Conservation (phyloP, 2,113 vertebrate genomes). For the Microcebus ravelobensis region DNA sequence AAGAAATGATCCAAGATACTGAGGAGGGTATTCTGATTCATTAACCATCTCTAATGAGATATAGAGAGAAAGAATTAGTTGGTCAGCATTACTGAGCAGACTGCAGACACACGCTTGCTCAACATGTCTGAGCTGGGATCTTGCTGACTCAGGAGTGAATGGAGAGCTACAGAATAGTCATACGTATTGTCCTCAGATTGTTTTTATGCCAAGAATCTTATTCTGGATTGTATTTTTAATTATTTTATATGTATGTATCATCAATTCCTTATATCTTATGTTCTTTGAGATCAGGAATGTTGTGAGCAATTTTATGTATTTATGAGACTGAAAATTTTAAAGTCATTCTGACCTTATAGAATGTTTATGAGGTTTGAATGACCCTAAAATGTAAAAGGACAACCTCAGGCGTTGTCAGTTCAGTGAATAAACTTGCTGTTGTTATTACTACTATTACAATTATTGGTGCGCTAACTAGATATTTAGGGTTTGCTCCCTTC, state of each 20-base stretch:
- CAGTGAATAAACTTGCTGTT: not conserved
- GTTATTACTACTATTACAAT: not conserved
- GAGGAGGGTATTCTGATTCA: not conserved
- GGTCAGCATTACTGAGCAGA: not conserved
- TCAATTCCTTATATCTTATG: not conserved
- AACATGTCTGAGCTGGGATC: not conserved
- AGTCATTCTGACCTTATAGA: not conserved
- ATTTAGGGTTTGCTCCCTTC: not conserved
- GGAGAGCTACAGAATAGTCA: not conserved
- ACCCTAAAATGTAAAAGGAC: not conserved
- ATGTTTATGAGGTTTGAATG: not conserved
- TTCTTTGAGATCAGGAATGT: not conserved
- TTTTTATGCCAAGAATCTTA: not conserved
- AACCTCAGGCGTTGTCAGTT: not conserved
- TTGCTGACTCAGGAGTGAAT: not conserved
- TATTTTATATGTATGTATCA: not conserved
- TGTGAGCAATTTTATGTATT: not conserved
- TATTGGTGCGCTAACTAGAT: not conserved
- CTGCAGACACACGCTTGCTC: not conserved
- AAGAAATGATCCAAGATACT: constrained; percentile 6
- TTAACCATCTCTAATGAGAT: constrained; percentile 22
- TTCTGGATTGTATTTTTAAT: not conserved
- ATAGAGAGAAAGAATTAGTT: not conserved
- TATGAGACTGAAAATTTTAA: not conserved
- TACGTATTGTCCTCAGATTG: not conserved